A percentile compares a stretch with the other conserved stretches of the same genome.
These are phyloP conservation scores for Macroglossus sobrinus DNA, from an alignment of 2,113 vertebrate genomes.

Conservation along the genomic window DNA sequence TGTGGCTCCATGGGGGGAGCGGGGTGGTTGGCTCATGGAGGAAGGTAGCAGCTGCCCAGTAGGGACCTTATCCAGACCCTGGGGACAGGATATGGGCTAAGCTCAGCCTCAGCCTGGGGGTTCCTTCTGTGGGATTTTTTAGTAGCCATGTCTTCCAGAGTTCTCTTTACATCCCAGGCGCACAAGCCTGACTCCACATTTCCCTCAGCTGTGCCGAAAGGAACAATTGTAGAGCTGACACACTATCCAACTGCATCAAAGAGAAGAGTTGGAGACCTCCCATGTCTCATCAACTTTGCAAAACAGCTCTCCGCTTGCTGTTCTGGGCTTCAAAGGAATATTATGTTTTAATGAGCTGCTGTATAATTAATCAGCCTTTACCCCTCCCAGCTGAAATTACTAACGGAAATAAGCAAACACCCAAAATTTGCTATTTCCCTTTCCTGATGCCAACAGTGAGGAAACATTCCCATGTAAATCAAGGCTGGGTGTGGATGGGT, in stretches of 20 bases:
- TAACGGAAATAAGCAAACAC: constrained; percentile 73
- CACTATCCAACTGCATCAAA: constrained; percentile 46
- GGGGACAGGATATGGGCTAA: constrained; percentile 31
- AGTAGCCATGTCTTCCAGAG: background rate
- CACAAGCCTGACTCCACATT: constrained; percentile 1
- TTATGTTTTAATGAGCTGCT: constrained; percentile 73
- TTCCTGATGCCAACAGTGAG: constrained; percentile 64
- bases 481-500: constrained; percentile 70
- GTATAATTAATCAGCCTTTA: constrained; percentile 69
- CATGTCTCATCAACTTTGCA: constrained; percentile 49
- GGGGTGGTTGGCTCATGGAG: background rate
- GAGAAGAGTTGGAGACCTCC: constrained; percentile 37
- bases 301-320: constrained; percentile 62
- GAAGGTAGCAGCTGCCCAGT: constrained; percentile 41
- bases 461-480: constrained; percentile 75
- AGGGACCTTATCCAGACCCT: background rate
- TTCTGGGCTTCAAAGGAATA: constrained; percentile 67
- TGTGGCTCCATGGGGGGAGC: background rate
- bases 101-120: background rate
- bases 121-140: constrained; percentile 27
- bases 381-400: constrained; percentile 57
- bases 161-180: background rate
- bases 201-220: constrained; percentile 31
- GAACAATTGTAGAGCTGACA: constrained; percentile 8
- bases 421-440: constrained; percentile 74